Base-by-base conservation (phyloP, 2,888 invertebrate species). In the Drosophila parthenogenetica region DNA sequence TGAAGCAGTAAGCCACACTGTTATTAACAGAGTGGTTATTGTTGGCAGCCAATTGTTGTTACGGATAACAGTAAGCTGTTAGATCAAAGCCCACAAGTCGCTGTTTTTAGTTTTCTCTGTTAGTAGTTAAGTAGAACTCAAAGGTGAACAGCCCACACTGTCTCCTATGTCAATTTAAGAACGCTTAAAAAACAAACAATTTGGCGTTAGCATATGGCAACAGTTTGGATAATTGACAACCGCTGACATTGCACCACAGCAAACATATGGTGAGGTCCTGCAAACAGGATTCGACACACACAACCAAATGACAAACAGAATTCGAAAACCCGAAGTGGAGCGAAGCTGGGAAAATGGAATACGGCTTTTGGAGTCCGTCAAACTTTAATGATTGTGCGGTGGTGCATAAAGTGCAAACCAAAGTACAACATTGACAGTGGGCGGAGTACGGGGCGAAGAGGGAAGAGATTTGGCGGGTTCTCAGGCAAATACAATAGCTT, bases 361-460 rank as follows among this genome's bases (percentile, higher is more conserved):
- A 19, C 32, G 43, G 48, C 51, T 67, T 59, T 29, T 49, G 74
- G 74, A 75, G 69, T 85, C 67, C 71, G 79, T 81, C 73, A 70
- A 83, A 83, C 86, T 88, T 83, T 82, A 82, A 88, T 83, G 88
- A 88, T 86, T 82, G 79, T 77, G 88, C 82, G 76, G 83, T 86
- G 80, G 72, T 71, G 76, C 76, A 85, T 82, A 70, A 73, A 85
- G 80, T 87, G 86, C 76, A 78, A 75, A 88, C 57, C 73, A 75
- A 87, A 75, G 79, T 85, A 85, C 79, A 79, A 87, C 67, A 87
- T 71, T 79, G 86, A 85, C 66, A 72, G 69, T 68, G 63, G 50
- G 11, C 69, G 63, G 53, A 7, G 37, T 19, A 19, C 13, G 54
- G n/a, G 49, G 16, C 25, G 16, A 10, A 25, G n/a, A 48, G 37